Base-by-base conservation (phyloP, 2,888 invertebrate species). In the Dysmachus trigonus region DNA sequence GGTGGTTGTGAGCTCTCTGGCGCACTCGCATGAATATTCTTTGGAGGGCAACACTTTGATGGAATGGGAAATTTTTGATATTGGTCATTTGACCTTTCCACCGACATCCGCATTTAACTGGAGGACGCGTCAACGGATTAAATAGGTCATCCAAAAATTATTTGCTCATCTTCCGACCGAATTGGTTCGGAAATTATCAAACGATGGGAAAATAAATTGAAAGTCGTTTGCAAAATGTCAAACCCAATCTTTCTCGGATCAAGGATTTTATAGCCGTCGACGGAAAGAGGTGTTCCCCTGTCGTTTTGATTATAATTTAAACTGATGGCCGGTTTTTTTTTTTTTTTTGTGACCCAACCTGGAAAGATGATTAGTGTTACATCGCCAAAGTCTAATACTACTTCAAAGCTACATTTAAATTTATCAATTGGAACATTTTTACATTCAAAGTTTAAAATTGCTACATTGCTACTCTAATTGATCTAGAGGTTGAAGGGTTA, bases 181-280 rank as follows among this genome's bases (percentile, higher is more conserved):
- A 77, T 77, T 47, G 77, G 47, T 51, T 77, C 77, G 77, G 77
- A 77, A 77, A 77, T 77, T 77, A 77, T 77, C 77, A 27, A 77
- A 47, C 47, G 77, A 77, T 77, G 41, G 47, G 27, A 77, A 77
- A 77, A 77, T 77, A 77, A 77, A 77, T 77, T 77, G 77, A 77
- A 77, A 77, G 38, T 38, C 41, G 27, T 62, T 27, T 18, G 18
- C 22, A 22, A 62, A 62, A 62, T 22, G 62, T 22, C 18, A 10
- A 62, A 10, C 10, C 62, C 62, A 62, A 62, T 62, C 62, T 62
- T 62, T 62, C 62, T 62, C 62, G 62, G 62, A 22, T 62, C 62
- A 62, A 62, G 22, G 27, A 8, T 10, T 62, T 62, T 22, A n/a
- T n/a, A 27, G 8, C 53, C 8, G 53, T 7, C 18, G n/a, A 22